These are phyloP conservation scores for Trematomus bernacchii DNA, from an alignment of 2,797 vertebrate genomes.

Conservation along the genomic window DNA sequence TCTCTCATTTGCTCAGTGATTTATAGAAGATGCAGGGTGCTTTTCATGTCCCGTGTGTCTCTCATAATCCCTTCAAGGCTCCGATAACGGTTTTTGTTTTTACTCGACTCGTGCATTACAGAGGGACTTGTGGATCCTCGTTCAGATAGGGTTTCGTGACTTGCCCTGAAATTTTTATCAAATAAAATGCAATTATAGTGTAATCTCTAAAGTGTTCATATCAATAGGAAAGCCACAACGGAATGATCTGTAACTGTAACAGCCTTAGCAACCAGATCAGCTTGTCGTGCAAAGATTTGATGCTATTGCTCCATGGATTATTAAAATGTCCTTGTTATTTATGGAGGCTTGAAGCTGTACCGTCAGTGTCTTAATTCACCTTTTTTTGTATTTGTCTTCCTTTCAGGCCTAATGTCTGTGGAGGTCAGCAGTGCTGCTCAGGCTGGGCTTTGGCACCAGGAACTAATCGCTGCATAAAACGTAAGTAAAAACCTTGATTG, in stretches of 20 bases:
- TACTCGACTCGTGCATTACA: constrained; percentile 62
- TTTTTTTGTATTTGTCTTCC: constrained; percentile 50
- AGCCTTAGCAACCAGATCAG: constrained; percentile 47
- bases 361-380: constrained; percentile 31
- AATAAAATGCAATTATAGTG: constrained; percentile 73
- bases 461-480: constrained; percentile 95
- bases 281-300: constrained; percentile 57
- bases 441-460: constrained; percentile 93
- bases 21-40: constrained; percentile 72
- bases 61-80: constrained; percentile 69
- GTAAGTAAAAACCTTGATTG: constrained; percentile 83
- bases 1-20: constrained; percentile 79
- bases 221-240: constrained; percentile 63
- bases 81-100: constrained; percentile 77
- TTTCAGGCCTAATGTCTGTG: constrained; percentile 93
- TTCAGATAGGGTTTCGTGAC: constrained; percentile 72
- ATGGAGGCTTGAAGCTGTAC: constrained; percentile 8
- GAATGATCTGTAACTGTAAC: constrained; percentile 61
- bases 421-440: constrained; percentile 95
- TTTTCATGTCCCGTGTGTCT: constrained; percentile 74
- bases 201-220: constrained; percentile 69
- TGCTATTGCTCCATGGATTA: constrained; percentile 50
- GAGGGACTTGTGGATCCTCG: constrained; percentile 55
- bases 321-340: constrained; percentile 16
- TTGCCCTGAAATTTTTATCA: constrained; percentile 66